These are phyloP conservation scores for Ptychobarbus kaznakovi DNA, from an alignment of 2,797 vertebrate species.

Conservation along the genomic window DNA sequence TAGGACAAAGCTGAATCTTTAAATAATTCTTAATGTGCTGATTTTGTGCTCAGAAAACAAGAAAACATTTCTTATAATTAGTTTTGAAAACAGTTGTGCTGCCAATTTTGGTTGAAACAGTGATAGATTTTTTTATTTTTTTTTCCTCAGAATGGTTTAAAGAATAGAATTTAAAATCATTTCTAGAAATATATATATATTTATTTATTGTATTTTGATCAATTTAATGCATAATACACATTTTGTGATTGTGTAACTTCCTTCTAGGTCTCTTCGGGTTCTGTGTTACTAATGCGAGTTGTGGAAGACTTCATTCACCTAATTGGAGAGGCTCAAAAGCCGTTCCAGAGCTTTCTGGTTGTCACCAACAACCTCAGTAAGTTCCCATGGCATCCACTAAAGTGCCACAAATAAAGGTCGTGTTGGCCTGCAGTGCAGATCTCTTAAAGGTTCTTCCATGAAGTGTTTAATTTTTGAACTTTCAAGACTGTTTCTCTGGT, in stretches of 20 bases:
- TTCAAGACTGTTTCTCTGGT: conserved; percentile 12
- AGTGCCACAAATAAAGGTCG: neutral
- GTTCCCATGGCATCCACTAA: conserved; percentile 53
- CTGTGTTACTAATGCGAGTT: conserved; percentile 92
- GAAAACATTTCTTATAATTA: neutral
- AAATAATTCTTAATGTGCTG: neutral
- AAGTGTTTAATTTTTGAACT: neutral
- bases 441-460: neutral
- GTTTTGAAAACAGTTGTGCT: neutral
- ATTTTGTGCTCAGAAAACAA: neutral
- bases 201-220: neutral
- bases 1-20: neutral
- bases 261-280: conserved; percentile 90
- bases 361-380: conserved; percentile 97
- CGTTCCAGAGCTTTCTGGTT: conserved; percentile 95
- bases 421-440: neutral
- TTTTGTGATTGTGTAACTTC: conserved; percentile 33
- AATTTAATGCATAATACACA: neutral
- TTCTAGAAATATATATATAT: neutral
- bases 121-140: too few relatives aligned
- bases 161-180: neutral
- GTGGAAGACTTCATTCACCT: conserved; percentile 98
- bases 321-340: conserved; percentile 93
- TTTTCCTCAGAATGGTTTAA: too few relatives aligned
- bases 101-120: neutral